A percentile compares a stretch with the other conserved stretches of the same genome.
These are phyloP conservation scores for Tauraco erythrolophus DNA, from an alignment of 2,113 vertebrate species.

Conservation along the genomic window DNA sequence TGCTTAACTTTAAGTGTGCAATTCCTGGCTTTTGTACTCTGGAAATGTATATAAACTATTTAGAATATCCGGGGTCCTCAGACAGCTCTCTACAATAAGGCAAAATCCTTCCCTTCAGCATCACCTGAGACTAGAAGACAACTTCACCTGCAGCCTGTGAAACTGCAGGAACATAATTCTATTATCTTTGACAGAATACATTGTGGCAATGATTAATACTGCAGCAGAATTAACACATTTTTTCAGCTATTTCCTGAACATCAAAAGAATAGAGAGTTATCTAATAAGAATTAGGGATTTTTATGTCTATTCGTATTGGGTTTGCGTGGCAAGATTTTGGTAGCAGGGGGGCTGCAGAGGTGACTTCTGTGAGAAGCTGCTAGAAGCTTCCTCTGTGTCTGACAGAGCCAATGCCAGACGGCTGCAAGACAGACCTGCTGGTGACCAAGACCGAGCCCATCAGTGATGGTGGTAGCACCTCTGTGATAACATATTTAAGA, in stretches of 20 bases:
- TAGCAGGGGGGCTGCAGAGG: not conserved
- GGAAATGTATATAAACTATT: not conserved
- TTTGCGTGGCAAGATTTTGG: not conserved
- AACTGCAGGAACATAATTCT: not conserved
- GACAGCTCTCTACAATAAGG: not conserved
- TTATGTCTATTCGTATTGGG: not conserved
- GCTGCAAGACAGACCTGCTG: fast-evolving
- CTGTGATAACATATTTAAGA: not conserved
- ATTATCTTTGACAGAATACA: not conserved
- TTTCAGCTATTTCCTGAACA: not conserved
- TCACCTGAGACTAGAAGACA: not conserved
- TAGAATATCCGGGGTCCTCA: not conserved
- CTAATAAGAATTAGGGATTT: not conserved
- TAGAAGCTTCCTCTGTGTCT: too few species aligned
- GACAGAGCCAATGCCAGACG: too few species aligned
- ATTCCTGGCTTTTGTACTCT: not conserved
- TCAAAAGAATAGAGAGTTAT: not conserved
- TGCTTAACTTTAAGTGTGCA: not conserved
- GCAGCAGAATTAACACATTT: not conserved
- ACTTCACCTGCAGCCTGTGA: not conserved
- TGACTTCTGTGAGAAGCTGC: not conserved
- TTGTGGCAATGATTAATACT: not conserved
- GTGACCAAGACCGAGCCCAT: not conserved
- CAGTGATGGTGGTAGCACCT: not conserved
- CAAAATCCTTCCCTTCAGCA: not conserved